These are phyloP conservation scores for Rhodinocichla rosea DNA, from an alignment of 2,113 vertebrate genomes.

Conservation along the genomic window DNA sequence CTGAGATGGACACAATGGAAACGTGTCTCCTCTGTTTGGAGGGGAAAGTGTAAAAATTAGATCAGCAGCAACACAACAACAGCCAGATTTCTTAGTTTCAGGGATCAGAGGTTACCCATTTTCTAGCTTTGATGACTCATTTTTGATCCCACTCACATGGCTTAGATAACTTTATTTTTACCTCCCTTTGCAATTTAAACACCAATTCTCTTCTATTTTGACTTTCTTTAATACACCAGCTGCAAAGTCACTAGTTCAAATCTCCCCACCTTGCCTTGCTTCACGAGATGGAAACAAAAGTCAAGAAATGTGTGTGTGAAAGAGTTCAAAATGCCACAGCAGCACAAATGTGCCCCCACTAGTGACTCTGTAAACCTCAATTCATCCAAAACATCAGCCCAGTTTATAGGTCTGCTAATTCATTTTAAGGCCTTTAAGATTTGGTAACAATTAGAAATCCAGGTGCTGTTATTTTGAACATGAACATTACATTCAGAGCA, in stretches of 20 bases:
- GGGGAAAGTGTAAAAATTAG: conserved; percentile 5
- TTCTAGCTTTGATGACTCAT: conserved; percentile 35
- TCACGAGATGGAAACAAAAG: neutral
- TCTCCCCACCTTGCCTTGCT: neutral
- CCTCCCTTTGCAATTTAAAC: neutral
- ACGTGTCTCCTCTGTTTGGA: neutral
- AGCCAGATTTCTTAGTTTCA: neutral
- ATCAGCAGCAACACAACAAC: conserved; percentile 2
- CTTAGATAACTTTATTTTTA: neutral
- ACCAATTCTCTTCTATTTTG: neutral
- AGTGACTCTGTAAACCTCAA: neutral
- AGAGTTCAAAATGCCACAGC: neutral
- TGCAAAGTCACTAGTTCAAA: neutral
- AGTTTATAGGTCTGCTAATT: neutral
- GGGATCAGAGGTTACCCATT: conserved; percentile 35
- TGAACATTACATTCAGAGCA: neutral
- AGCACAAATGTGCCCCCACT: neutral
- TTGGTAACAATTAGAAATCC: neutral
- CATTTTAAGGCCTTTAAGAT: neutral
- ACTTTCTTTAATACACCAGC: neutral
- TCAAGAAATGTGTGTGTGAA: neutral
- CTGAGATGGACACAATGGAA: neutral
- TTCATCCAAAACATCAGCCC: neutral
- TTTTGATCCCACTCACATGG: neutral
- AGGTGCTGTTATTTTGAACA: neutral